Evolutionary conservation across 1,140 invertebrate genomes (phyloP).

Genomic region (Brachystomella parvula): DNA sequence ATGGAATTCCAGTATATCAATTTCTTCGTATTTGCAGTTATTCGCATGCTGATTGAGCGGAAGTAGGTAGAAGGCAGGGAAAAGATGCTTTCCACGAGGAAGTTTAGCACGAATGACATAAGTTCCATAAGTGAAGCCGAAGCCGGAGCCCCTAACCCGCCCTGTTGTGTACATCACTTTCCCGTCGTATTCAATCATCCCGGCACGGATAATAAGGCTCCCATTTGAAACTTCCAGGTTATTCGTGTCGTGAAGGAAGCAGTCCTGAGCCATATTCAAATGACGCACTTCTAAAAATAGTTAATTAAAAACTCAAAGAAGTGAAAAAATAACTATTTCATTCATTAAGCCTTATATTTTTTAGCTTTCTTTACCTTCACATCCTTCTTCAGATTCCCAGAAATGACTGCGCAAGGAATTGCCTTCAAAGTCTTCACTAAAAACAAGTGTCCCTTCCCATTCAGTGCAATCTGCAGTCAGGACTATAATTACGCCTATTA

Average conservation of each 20-base stretch:
- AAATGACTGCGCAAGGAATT: background rate
- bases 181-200: conserved; percentile 1
- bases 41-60: conserved; percentile 8
- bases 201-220: conserved; percentile 12
- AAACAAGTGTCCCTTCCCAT: conserved; percentile 10
- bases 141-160: conserved; percentile 18
- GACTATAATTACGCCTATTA: background rate
- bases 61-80: conserved; percentile 32
- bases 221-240: conserved; percentile 23
- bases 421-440: conserved; percentile 24
- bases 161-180: conserved; percentile 32
- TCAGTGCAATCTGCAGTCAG: background rate
- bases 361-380: conserved; percentile 17
- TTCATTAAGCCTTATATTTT: background rate
- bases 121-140: conserved; percentile 28
- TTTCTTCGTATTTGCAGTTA: conserved; percentile 31
- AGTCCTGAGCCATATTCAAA: conserved; percentile 20
- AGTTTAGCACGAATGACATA: conserved; percentile 27
- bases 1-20: conserved; percentile 30
- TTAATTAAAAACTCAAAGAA: background rate
- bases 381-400: conserved; percentile 18
- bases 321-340: background rate
- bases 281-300: conserved; percentile 17
- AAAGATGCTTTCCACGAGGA: conserved; percentile 27
- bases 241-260: conserved; percentile 9